Conservation (phyloP, 2,797 vertebrate species). For the Dryobates pubescens region DNA sequence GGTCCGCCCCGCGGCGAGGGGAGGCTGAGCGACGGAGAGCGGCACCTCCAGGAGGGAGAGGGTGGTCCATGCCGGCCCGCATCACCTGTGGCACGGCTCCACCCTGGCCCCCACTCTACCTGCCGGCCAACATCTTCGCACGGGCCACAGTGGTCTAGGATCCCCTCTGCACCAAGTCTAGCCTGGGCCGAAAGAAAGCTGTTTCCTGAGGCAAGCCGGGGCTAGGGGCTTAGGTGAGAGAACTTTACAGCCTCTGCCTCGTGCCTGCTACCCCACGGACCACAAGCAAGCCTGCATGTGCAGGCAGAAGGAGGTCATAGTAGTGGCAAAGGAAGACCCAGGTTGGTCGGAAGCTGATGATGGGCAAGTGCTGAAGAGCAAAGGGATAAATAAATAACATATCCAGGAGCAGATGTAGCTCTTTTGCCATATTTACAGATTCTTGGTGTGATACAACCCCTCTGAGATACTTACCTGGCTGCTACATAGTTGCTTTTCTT, state of each 20-base stretch:
- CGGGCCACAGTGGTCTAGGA: background rate
- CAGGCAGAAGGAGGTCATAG: rapidly evolving
- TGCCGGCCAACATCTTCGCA: rapidly evolving
- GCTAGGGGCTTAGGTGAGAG: background rate
- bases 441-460: background rate
- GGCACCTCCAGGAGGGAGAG: too few relatives aligned
- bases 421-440: rapidly evolving
- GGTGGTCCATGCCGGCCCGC: background rate
- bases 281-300: rapidly evolving
- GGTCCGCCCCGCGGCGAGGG: background rate
- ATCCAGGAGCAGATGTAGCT: background rate
- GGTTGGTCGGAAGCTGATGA: rapidly evolving
- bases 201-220: rapidly evolving
- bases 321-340: too few relatives aligned
- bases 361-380: background rate
- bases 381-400: rapidly evolving
- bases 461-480: background rate
- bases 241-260: rapidly evolving
- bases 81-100: background rate
- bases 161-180: rapidly evolving
- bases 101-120: too few relatives aligned
- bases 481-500: rapidly evolving
- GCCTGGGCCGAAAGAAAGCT: background rate
- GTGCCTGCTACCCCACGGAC: rapidly evolving
- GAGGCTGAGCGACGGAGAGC: background rate